These are phyloP conservation scores for Apoda limacodes DNA, from an alignment of 2,888 invertebrate species.

Conservation along the genomic window DNA sequence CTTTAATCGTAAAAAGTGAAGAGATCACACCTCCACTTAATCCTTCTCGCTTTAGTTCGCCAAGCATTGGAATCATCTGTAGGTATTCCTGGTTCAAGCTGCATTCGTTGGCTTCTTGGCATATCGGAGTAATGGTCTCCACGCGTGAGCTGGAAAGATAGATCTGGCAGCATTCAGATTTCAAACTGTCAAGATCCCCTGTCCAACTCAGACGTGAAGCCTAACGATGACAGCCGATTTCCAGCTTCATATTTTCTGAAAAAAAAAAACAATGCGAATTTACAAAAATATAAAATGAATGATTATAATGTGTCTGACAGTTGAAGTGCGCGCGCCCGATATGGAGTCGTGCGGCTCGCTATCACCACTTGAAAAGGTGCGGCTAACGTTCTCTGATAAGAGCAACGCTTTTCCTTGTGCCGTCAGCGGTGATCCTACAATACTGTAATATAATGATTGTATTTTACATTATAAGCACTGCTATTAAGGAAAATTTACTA, in stretches of 20 bases:
- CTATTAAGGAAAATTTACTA: no score
- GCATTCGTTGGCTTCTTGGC: neutral
- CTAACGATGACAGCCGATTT: no score
- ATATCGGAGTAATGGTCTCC: slow-evolving; percentile 31
- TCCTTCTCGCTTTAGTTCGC: slow-evolving; percentile 48
- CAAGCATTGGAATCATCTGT: no score
- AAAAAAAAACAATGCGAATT: slow-evolving; percentile 33
- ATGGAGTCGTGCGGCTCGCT: slow-evolving; percentile 44
- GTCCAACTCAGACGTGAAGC: slow-evolving; percentile 68
- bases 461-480: no score
- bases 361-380: slow-evolving; percentile 63
- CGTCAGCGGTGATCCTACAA: slow-evolving; percentile 49
- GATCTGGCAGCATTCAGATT: slow-evolving; percentile 63
- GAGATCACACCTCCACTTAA: slow-evolving; percentile 72
- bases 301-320: slow-evolving; percentile 40
- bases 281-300: slow-evolving; percentile 21
- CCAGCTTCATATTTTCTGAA: no score
- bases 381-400: slow-evolving; percentile 63
- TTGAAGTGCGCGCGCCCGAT: slow-evolving; percentile 41
- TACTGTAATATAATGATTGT: slow-evolving; percentile 23
- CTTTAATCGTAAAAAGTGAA: slow-evolving; percentile 69
- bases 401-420: slow-evolving; percentile 57
- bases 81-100: no score
- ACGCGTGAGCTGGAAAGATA: slow-evolving; percentile 71
- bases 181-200: slow-evolving; percentile 69